Conservation (phyloP, 2,113 vertebrate species). For the Tympanuchus pallidicinctus region DNA sequence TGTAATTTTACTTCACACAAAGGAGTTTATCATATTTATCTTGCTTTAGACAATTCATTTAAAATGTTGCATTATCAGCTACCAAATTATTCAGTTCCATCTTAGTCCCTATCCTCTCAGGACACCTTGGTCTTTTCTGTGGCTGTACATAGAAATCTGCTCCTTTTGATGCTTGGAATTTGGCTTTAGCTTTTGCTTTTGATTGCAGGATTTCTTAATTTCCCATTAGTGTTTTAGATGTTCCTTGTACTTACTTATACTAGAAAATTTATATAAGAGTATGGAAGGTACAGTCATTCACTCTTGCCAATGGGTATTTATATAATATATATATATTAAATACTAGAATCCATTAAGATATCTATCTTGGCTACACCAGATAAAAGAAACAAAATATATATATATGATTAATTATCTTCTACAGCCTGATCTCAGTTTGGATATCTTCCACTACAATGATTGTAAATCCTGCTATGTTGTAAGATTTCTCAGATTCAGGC, state of each 20-base stretch:
- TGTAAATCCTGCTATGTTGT: background rate
- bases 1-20: background rate
- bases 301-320: background rate
- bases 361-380: background rate
- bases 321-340: background rate
- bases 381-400: background rate
- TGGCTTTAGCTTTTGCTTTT: background rate
- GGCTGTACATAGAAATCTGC: too few species aligned
- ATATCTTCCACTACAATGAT: background rate
- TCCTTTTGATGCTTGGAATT: background rate
- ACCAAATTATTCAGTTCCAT: background rate
- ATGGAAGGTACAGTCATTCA: background rate
- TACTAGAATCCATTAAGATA: background rate
- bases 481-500: background rate
- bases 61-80: background rate
- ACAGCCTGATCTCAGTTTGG: background rate
- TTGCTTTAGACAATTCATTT: background rate
- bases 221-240: background rate
- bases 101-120: background rate
- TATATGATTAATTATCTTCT: slow-evolving; percentile 1
- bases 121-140: too few species aligned
- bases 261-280: background rate
- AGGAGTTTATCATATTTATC: background rate
- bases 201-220: background rate
- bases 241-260: background rate